Base-by-base conservation (phyloP, 92 coral and sea anemone genomes). In the Paragorgia papillata region DNA sequence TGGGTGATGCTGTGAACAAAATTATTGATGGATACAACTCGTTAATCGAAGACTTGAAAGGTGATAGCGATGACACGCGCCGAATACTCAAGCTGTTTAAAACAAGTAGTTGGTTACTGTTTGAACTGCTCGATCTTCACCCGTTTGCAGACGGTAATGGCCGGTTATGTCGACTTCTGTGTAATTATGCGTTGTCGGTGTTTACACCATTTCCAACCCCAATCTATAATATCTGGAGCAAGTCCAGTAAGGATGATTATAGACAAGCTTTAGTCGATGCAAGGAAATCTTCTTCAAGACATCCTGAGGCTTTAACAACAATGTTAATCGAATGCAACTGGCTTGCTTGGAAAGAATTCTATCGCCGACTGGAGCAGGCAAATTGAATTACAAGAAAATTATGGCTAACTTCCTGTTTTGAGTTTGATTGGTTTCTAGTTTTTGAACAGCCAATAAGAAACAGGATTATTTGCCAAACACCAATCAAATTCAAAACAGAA, bases 121-220 rank as follows among this genome's bases (percentile, higher is more conserved):
- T 89, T 66, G 92, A 92, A 61, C 84, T 91, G 18, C 85, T 91
- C 34, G 97, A 91, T 69, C 75, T 89, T 31, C 97, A 91, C 80
- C 97, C 97, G 26, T 92, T 92, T 88, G 56, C 87, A 10, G 96
- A 92, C 57, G 97, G 97, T 20, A 92, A 92, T 80, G 97, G 97
- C 2, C 66, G 97, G 54, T 83, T 92, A 12, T 87, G 96, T 60
- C 81, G 97, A 12, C 69, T 92, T 9, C 92, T 92, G 31, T 87
- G 92, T 62, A 90, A 88, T 64, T 92, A 92, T 56, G 66, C 80
- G 3, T 76, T 92, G 54, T 87, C 90, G 2, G 58, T 61, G 0
- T 58, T 76, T 3, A 87, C 90, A 1, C 97, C 97, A 13, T 92
- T 92, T 58, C 97, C 97, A 2, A 87, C 95, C 20, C 95, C 95